phyloP scores from a whole-genome alignment of 1,140 invertebrate genomes.

The Adelges cooleyi region DNA sequence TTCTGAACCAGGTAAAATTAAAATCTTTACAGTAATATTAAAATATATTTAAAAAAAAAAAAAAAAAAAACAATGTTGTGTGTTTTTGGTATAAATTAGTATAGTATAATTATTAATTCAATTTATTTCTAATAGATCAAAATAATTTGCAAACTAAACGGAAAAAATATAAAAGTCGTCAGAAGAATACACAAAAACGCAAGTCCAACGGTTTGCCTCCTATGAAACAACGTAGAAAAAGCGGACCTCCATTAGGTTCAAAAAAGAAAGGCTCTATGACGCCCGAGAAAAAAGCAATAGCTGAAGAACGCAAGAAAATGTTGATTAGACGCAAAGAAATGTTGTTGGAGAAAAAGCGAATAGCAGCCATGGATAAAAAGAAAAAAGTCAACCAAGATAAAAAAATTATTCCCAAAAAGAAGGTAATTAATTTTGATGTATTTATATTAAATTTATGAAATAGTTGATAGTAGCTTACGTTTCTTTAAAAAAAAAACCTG shows the following conservation, averaged over 20 bases:
- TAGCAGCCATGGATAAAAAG: constrained; percentile 21
- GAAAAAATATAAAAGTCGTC: constrained; percentile 18
- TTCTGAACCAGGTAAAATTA: constrained; percentile 7
- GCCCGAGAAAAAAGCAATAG: constrained; percentile 15
- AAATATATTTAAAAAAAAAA: too few species aligned
- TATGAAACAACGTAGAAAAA: constrained; percentile 9
- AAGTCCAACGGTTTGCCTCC: constrained; percentile 4
- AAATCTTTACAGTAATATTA: too few species aligned
- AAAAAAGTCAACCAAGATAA: constrained; percentile 13
- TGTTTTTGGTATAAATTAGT: too few species aligned
- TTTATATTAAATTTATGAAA: too few species aligned
- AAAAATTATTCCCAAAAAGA: constrained; percentile 9
- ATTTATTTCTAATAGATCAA: neutral
- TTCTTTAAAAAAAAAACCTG: too few species aligned
- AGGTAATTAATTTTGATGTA: neutral
- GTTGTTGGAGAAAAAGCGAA: constrained; percentile 28
- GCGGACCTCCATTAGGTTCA: neutral
- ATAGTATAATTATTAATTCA: too few species aligned
- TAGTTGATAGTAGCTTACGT: too few species aligned
- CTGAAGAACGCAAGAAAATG: constrained; percentile 27
- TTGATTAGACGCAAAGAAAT: constrained; percentile 30
- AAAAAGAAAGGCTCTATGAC: constrained; percentile 16
- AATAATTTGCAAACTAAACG: constrained; percentile 10
- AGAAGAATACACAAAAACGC: constrained; percentile 6
- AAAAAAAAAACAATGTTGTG: too few species aligned